phyloP scores from a whole-genome alignment of 2,888 invertebrate species.

The Torymus tubicola region DNA sequence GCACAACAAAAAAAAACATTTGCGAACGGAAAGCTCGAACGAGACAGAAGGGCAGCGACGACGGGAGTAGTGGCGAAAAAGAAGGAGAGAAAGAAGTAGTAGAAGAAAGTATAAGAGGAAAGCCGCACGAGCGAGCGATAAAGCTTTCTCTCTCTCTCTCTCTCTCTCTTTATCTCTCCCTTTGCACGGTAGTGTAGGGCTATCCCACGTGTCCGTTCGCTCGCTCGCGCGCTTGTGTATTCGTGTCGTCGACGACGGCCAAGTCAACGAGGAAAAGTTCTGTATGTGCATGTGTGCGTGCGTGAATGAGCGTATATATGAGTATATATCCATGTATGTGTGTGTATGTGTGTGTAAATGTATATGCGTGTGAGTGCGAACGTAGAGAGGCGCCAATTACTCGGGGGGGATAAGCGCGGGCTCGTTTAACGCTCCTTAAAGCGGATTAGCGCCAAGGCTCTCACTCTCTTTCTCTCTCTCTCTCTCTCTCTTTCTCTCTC shows the following conservation, averaged over 20 bases:
- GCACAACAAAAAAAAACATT: too few relatives aligned
- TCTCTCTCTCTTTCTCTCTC: slow-evolving; percentile 3
- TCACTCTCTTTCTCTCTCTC: slow-evolving; percentile 15
- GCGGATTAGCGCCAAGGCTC: slow-evolving; percentile 26
- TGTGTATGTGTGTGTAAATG: not conserved
- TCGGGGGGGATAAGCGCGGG: slow-evolving; percentile 41
- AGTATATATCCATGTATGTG: not conserved
- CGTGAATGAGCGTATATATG: not conserved
- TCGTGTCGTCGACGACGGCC: slow-evolving; percentile 33
- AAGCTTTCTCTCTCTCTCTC: too few relatives aligned
- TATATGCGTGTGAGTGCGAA: not conserved
- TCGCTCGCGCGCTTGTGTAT: slow-evolving; percentile 5
- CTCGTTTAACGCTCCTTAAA: slow-evolving; percentile 50
- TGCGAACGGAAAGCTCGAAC: too few relatives aligned
- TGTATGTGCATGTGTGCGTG: not conserved
- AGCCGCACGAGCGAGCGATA: too few relatives aligned
- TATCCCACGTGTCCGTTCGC: not conserved
- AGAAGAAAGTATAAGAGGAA: too few relatives aligned
- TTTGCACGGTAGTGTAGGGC: too few relatives aligned
- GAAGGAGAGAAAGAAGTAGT: too few relatives aligned
- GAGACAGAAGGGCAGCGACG: too few relatives aligned
- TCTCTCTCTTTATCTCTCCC: too few relatives aligned
- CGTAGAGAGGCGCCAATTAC: slow-evolving; percentile 36
- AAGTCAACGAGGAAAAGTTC: slow-evolving; percentile 22
- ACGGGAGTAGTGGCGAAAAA: too few relatives aligned